Conservation (phyloP, 35 echinoderm and acorn worm genomes). For the Amphiura filiformis region DNA sequence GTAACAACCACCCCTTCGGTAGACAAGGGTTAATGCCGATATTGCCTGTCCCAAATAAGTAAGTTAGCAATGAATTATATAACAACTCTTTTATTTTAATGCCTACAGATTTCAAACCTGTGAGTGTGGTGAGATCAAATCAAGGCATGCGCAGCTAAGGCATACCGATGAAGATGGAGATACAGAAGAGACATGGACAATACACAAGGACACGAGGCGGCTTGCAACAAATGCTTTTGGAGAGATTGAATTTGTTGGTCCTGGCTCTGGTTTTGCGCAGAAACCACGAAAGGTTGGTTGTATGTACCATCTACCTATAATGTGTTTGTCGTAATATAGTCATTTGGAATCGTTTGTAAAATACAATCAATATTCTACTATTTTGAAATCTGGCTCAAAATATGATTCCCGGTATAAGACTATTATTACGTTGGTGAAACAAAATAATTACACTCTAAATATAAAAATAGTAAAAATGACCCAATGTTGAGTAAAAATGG, state of each 20-base stretch:
- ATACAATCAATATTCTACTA: no score
- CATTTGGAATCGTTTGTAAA: no score
- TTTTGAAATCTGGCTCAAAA: no score
- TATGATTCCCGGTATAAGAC: no score
- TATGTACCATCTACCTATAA: no score
- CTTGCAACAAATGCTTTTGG: neutral
- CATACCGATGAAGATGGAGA: neutral
- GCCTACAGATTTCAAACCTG: neutral
- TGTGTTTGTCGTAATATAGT: no score
- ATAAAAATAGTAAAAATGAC: no score
- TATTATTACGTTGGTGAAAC: no score
- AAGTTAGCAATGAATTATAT: neutral
- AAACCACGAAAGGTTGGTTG: conserved; percentile 7
- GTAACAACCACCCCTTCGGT: no score
- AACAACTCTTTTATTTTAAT: neutral
- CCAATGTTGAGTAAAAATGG: no score
- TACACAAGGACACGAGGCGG: neutral
- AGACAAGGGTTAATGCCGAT: no score
- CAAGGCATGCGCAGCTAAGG: neutral
- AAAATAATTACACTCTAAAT: no score
- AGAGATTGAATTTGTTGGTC: neutral
- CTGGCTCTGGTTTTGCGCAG: neutral
- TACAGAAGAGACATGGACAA: neutral
- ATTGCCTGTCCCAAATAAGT: neutral
- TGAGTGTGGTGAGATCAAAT: neutral